Conservation (phyloP, 1,140 invertebrate genomes). For the Psilanteris sp. region DNA sequence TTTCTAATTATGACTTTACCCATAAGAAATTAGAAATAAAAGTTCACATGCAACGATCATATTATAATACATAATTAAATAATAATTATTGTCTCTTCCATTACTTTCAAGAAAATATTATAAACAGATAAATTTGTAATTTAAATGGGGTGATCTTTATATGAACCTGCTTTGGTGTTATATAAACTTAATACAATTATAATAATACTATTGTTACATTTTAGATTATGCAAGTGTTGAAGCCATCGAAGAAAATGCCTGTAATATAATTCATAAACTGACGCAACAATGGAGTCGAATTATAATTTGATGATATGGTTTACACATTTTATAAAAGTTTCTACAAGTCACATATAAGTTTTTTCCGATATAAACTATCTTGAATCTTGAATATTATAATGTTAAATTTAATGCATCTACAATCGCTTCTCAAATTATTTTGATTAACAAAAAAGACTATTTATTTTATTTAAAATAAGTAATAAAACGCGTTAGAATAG, state of each 20-base stretch:
- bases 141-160: conserved; percentile 30
- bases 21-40: no score
- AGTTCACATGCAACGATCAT: no score
- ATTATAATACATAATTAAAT: no score
- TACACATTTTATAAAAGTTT: conserved; percentile 10
- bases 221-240: conserved; percentile 34
- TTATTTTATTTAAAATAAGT: no score
- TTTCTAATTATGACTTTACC: no score
- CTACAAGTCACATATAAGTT: neutral
- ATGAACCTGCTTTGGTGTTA: conserved; percentile 23
- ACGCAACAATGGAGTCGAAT: conserved; percentile 14
- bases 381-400: no score
- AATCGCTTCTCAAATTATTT: no score
- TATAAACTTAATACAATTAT: conserved; percentile 38
- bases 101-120: conserved; percentile 1
- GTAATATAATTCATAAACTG: conserved; percentile 15
- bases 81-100: neutral
- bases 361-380: no score
- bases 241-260: conserved; percentile 7
- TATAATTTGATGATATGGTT: conserved; percentile 17
- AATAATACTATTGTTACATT: conserved; percentile 34
- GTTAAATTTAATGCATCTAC: no score
- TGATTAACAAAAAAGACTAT: no score
- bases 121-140: conserved; percentile 23
- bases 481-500: no score